Evolutionary conservation across 92 coral and sea anemone species (phyloP).

Genomic region (Meandrina meandrites): DNA sequence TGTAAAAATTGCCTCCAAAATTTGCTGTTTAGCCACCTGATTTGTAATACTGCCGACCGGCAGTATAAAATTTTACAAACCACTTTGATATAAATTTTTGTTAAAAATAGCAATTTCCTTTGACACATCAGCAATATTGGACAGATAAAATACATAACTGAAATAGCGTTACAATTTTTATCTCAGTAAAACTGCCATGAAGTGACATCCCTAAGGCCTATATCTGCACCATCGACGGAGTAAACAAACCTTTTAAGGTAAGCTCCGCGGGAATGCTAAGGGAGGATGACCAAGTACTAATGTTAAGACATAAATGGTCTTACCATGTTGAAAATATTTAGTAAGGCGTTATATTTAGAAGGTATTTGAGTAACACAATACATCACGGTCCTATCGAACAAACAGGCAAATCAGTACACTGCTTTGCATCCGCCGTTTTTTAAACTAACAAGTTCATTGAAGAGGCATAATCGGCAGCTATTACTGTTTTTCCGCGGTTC

Average conservation of each 20-base stretch:
- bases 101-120: background rate
- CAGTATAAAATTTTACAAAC: background rate
- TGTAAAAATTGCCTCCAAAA: background rate
- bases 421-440: background rate
- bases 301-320: background rate
- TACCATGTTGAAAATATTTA: background rate
- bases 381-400: background rate
- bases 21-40: background rate
- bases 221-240: background rate
- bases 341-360: background rate
- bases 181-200: background rate
- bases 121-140: background rate
- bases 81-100: background rate
- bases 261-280: background rate
- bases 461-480: background rate
- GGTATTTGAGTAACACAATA: background rate
- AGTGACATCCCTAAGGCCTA: background rate
- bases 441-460: background rate
- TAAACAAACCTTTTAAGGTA: constrained; percentile 9
- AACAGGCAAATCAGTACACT: background rate
- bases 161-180: background rate
- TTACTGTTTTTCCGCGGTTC: background rate
- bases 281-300: background rate
- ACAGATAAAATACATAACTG: background rate
- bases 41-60: background rate